Conservation (phyloP, 2,113 vertebrate genomes). For the Cryptomyrus ogoouensis region DNA sequence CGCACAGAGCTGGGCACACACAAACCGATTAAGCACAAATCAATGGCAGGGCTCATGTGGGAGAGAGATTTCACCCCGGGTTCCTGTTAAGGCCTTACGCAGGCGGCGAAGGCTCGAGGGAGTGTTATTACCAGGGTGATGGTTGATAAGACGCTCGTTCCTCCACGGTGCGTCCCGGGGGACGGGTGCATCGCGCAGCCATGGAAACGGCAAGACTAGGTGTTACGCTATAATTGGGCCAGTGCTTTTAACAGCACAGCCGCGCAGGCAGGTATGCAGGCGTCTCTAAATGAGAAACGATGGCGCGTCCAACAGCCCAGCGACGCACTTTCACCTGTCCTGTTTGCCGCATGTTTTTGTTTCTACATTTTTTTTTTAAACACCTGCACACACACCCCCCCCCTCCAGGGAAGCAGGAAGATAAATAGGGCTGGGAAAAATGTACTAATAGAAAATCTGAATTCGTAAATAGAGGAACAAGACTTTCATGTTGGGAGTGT, state of each 20-base stretch:
- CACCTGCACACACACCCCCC: too few species aligned
- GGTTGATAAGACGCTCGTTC: constrained; percentile 80
- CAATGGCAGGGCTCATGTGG: constrained; percentile 66
- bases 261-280: constrained; percentile 65
- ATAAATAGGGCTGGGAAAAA: constrained; percentile 1
- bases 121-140: constrained; percentile 75
- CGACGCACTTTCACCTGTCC: constrained; percentile 1
- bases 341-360: constrained; percentile 4
- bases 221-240: constrained; percentile 80
- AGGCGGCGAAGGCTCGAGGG: constrained; percentile 67
- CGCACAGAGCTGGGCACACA: constrained; percentile 27
- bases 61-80: constrained; percentile 70
- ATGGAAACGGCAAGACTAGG: constrained; percentile 86
- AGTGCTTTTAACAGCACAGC: constrained; percentile 62
- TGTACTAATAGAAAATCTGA: neutral
- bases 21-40: constrained; percentile 74
- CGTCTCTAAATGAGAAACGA: constrained; percentile 36
- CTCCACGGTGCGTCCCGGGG: constrained; percentile 74
- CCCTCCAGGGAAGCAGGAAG: neutral
- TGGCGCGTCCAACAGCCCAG: neutral
- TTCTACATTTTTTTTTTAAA: neutral
- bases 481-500: neutral
- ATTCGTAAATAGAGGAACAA: neutral
- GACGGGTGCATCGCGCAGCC: constrained; percentile 75
- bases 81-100: constrained; percentile 74